These are phyloP conservation scores for Apodemus speciosus DNA, from an alignment of 2,113 vertebrate species.

Conservation along the genomic window DNA sequence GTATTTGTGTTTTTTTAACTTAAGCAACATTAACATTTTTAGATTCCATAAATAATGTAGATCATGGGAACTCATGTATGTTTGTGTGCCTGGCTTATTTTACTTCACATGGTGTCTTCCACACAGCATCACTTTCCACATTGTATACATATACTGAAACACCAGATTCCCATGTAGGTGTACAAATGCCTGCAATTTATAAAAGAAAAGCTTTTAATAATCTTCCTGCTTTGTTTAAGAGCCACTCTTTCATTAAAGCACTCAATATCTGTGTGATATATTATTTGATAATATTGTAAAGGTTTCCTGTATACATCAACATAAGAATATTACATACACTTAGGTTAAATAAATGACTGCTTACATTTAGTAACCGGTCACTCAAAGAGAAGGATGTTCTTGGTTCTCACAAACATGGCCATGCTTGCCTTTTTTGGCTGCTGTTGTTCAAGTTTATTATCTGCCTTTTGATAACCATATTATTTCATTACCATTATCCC, in stretches of 20 bases:
- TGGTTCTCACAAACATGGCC: background rate
- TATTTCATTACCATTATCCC: background rate
- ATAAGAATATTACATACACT: background rate
- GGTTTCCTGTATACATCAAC: background rate
- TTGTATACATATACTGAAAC: background rate
- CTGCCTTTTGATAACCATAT: background rate
- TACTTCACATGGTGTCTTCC: background rate
- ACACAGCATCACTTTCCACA: background rate
- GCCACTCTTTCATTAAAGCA: background rate
- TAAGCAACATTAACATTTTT: background rate
- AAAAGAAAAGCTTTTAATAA: background rate
- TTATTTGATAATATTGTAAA: constrained; percentile 34
- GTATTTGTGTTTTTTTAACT: background rate
- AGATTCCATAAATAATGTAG: background rate
- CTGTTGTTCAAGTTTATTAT: background rate
- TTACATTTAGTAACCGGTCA: background rate
- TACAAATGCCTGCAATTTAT: background rate
- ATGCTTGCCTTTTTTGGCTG: background rate
- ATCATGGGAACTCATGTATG: background rate
- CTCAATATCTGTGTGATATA: constrained; percentile 14
- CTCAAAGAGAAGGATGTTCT: background rate
- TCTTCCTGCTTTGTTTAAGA: background rate
- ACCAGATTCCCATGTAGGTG: too few relatives aligned
- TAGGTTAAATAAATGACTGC: background rate
- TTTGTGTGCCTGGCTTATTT: background rate